phyloP scores from a whole-genome alignment of 2,888 invertebrate species.

The Nymphalis urticae region DNA sequence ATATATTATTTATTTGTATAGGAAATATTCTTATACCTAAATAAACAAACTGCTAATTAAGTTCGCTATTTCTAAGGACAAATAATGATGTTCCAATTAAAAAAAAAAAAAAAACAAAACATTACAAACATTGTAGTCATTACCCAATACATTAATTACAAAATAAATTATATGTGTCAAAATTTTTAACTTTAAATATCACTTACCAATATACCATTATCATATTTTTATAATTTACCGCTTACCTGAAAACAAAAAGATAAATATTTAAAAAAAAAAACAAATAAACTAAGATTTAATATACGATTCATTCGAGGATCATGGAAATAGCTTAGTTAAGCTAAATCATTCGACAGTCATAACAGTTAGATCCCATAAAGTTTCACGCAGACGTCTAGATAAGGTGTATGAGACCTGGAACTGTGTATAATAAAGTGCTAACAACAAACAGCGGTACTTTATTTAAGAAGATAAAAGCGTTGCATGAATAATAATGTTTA shows the following conservation, averaged over 20 bases:
- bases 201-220: background rate
- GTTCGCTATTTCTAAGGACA: too few relatives aligned
- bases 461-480: conserved; percentile 16
- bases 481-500: conserved; percentile 8
- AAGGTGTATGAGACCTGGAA: conserved; percentile 16
- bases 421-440: conserved; percentile 16
- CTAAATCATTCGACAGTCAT: conserved; percentile 18
- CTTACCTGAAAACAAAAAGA: conserved; percentile 3
- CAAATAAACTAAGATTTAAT: background rate
- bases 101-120: too few relatives aligned
- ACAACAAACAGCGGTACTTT: conserved; percentile 19
- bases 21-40: too few relatives aligned
- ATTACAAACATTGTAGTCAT: too few relatives aligned
- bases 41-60: too few relatives aligned
- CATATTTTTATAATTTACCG: background rate
- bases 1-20: too few relatives aligned
- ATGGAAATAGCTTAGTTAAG: conserved; percentile 16
- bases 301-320: background rate
- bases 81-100: too few relatives aligned
- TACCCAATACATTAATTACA: too few relatives aligned
- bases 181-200: background rate
- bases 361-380: conserved; percentile 29
- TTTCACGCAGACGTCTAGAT: conserved; percentile 22
- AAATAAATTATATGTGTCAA: background rate
- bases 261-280: background rate